Percentiles rank a stretch among this genome's conserved stretches.
Conservation (phyloP, 2,888 invertebrate genomes). For the Tridacna crocea region DNA sequence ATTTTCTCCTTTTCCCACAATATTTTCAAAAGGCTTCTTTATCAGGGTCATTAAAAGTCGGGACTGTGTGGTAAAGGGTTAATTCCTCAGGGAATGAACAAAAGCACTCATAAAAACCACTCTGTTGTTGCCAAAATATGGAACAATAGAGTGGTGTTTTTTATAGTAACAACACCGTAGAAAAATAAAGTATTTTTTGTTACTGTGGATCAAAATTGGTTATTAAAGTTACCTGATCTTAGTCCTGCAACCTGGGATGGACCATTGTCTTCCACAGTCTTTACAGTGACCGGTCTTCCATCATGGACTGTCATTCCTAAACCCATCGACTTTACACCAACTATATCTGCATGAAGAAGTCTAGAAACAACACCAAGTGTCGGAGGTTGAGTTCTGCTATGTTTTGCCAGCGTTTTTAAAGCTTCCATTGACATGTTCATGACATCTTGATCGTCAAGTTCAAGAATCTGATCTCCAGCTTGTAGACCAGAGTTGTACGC, state of each 20-base stretch:
- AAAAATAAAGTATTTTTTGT: too few species aligned
- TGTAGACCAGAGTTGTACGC: slow-evolving; percentile 80
- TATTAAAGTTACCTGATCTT: slow-evolving; percentile 75
- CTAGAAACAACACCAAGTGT: slow-evolving; percentile 81
- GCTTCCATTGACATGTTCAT: slow-evolving; percentile 77
- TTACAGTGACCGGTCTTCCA: slow-evolving; percentile 76
- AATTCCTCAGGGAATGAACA: too few species aligned
- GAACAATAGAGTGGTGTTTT: too few species aligned
- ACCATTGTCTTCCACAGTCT: slow-evolving; percentile 77
- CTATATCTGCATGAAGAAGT: slow-evolving; percentile 74
- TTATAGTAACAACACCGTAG: too few species aligned
- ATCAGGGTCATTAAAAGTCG: too few species aligned
- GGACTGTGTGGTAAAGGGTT: too few species aligned
- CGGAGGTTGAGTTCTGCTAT: slow-evolving; percentile 75
- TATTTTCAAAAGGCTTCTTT: too few species aligned
- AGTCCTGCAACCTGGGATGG: slow-evolving; percentile 80
- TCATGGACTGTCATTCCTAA: slow-evolving; percentile 79
- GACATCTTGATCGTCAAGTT: slow-evolving; percentile 82
- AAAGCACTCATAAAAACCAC: too few species aligned
- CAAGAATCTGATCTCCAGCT: slow-evolving; percentile 82
- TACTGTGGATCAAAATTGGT: too few species aligned
- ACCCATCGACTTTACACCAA: slow-evolving; percentile 69
- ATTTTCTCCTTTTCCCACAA: too few species aligned
- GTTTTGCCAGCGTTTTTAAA: slow-evolving; percentile 75
- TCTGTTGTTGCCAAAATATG: too few species aligned